Evolutionary conservation across 2,113 vertebrate species (phyloP), one percentile per base, ranked within the genome.

Genomic region (Microcebus tavaratra): DNA sequence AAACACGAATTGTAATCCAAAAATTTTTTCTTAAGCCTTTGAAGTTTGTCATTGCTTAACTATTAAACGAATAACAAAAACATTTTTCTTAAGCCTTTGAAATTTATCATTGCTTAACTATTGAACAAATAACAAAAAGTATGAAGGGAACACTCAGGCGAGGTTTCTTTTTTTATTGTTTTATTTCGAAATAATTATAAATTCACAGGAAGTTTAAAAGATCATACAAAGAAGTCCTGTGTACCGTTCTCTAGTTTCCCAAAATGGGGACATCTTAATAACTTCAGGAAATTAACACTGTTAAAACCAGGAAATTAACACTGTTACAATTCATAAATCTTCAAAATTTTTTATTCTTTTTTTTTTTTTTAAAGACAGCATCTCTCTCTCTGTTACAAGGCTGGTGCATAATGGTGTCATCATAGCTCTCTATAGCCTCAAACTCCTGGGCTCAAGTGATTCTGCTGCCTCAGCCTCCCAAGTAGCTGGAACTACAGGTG

Each of bases 171-270:
- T 83, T 39, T 61, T 31, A 63, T 67, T 61, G 11, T 59, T 91
- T 57, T 86, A 88, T 63, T 96, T 94, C 89, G 29, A 95, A 93
- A 83, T 90, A 96, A 82, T 48, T 94, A 63, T 27, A 68, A 53
- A 73, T 68, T 70, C 50, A 80, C 14, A 45, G 34, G 29, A 89
- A 95, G 18, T 78, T 92, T 39, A 68, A 84, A 94, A 94, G 73
- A 42, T 86, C 80, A 21, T 91, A 50, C 29, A 65, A 76, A 65
- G 42, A 90, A 17, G 53, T 63, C 18, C 50, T 75, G 23, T 20
- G 21, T 59, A 90, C 23, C 42, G 31, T 76, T 85, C 36, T 48
- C 8, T 21, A 34, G 29, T 65, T 92, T 92, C n/a, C 14, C 45
- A n/a, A 63, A 94, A 39, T 14, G 29, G 53, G 42, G 89, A 76